phyloP scores from a whole-genome alignment of 2,797 vertebrate genomes.

The Amphiprion clarkii region DNA sequence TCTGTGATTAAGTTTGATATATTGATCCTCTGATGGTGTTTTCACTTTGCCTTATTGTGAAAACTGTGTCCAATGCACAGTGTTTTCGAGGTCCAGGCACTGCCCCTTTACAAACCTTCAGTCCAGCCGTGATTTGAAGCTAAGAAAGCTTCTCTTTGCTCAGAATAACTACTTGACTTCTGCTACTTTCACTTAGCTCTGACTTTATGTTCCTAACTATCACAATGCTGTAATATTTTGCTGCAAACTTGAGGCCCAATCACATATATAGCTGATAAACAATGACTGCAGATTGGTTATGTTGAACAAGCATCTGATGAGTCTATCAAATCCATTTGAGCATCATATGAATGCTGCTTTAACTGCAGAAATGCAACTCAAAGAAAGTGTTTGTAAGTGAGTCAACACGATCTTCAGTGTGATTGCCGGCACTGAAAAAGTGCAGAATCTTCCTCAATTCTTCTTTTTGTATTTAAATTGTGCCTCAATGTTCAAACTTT shows the following conservation, averaged over 20 bases:
- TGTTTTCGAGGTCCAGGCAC: background rate
- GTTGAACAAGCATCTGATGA: too few relatives aligned
- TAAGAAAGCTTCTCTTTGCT: constrained; percentile 7
- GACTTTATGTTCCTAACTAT: background rate
- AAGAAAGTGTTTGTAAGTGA: background rate
- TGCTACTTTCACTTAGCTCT: constrained; percentile 2
- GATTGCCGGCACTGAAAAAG: too few relatives aligned
- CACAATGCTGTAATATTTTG: background rate
- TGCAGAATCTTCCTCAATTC: too few relatives aligned
- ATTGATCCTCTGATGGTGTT: constrained; percentile 28
- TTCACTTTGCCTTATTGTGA: constrained; percentile 27
- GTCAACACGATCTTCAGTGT: too few relatives aligned
- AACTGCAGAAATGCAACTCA: background rate
- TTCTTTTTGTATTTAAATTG: too few relatives aligned
- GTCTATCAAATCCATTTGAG: too few relatives aligned
- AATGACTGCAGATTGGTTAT: too few relatives aligned
- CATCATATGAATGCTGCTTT: background rate
- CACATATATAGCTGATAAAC: too few relatives aligned
- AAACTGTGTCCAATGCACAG: constrained; percentile 21
- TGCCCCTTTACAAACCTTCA: too few relatives aligned
- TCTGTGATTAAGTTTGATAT: constrained; percentile 29
- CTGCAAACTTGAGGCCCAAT: too few relatives aligned
- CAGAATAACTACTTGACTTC: background rate
- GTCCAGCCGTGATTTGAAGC: background rate
- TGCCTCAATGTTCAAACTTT: too few relatives aligned